Evolutionary conservation across 1,140 invertebrate genomes (phyloP), one percentile per base, ranked within the genome.

Genomic region (Drosophila nasuta): DNA sequence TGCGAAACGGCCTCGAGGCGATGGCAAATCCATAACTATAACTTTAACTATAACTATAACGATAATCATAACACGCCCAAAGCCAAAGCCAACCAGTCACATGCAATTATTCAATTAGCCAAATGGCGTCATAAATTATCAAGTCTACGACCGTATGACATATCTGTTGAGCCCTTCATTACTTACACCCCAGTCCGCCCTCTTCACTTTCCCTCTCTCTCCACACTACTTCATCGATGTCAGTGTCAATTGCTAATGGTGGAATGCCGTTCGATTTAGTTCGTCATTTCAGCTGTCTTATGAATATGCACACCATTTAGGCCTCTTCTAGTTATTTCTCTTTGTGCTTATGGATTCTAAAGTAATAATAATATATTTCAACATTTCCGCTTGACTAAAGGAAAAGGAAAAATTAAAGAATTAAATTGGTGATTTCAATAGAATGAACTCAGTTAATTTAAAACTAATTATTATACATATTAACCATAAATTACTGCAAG

Each of bases 121-220:
- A 85, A 89, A 89, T 89, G 85, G 85, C 85, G 75, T 73, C 78
- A 89, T 89, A 89, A 89, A 89, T 89, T 89, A 89, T 38, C 85
- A 66, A 69, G 48, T 85, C 62, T 79, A 75, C 71, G 78, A 66
- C 60, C 60, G 43, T 20, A 41, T 62, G 49, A 56, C 58, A 63
- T 59, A 58, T 65, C 45, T 38, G 13, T 33, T 72, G 69, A 69
- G 74, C 67, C 64, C 1, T 48, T 2, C 48, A 8, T n/a, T 33
- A 63, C 8, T 63, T 41, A 38, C 33, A 51, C 11, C 15, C 15
- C 56, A n/a, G 45, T 76, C 52, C 13, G 54, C 58, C 48, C 25
- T 49, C 25, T 41, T 15, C 13, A 11, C 28, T 41, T 43, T 38
- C 35, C 35, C 35, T 8, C 35, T 38, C 6, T 38, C 35, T 8